Base-by-base conservation (phyloP, 1,140 invertebrate species). In the Drosophila busckii region DNA sequence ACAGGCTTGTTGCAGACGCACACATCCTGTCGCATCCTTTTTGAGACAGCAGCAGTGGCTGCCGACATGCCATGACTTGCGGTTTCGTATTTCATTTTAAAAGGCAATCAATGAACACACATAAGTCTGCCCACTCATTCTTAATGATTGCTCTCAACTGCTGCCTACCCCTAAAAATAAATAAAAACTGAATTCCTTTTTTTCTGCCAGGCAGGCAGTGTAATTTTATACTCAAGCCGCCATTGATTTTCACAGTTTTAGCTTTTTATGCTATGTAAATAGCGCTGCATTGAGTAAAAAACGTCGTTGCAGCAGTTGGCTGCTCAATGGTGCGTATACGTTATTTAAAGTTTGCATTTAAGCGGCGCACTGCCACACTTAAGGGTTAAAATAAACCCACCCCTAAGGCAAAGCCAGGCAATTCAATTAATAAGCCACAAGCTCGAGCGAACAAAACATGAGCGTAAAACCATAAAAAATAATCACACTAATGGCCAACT, bases 1-100 rank as follows among this genome's bases (percentile, higher is more conserved):
- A 12, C 9, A 20, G 28, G 13, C 49, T 50, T 20, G 32, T 16
- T 13, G 45, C 26, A 19, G 9, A n/a, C 16, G 31, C 22, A 42
- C 46, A 52, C 61, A 68, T 68, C 65, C 65, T 68, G 65, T 64
- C 60, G 48, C 53, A 67, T 64, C 60, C 46, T 56, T 67, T 63
- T 37, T 42, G 23, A 17, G 8, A 7, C 28, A 7, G 44, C 31
- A 17, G n/a, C n/a, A n/a, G n/a, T n/a, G n/a, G n/a, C n/a, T n/a
- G n/a, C 38, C 15, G 22, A 34, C 54, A 41, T 45, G 41, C 23
- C 60, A 58, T 65, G 61, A 68, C 61, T 68, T 68, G 65, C 19
- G 55, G 61, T 68, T 54, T 68, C 65, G 31, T 20, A 68, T 68
- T 68, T 60, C 65, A 65, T 42, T 40, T 65, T 65, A 60, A 65